These are phyloP conservation scores for Megaleporinus macrocephalus DNA, from an alignment of 2,113 vertebrate genomes.

Conservation along the genomic window DNA sequence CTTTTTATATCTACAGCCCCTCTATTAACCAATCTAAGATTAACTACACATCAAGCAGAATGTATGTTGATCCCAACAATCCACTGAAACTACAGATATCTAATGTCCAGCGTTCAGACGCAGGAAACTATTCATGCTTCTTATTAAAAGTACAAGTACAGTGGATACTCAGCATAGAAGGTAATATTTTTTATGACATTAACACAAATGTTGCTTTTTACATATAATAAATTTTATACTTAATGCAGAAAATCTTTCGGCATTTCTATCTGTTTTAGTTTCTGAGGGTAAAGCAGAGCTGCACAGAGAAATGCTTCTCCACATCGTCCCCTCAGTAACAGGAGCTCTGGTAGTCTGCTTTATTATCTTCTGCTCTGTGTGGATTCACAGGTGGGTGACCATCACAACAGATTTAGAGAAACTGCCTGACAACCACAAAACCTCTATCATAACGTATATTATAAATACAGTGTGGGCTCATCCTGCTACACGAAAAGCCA, in stretches of 20 bases:
- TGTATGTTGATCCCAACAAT: slow-evolving; percentile 9
- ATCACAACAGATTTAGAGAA: too few relatives aligned
- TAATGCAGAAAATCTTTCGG: too few relatives aligned
- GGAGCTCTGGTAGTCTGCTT: not conserved
- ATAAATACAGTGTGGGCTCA: too few relatives aligned
- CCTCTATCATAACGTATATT: too few relatives aligned
- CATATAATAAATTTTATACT: too few relatives aligned
- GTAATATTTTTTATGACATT: not conserved
- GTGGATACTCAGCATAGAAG: slow-evolving; percentile 10
- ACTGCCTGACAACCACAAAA: too few relatives aligned
- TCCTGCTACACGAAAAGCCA: too few relatives aligned
- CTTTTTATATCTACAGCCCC: slow-evolving; percentile 16
- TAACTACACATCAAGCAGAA: slow-evolving; percentile 32
- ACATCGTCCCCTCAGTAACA: not conserved
- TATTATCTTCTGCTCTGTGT: slow-evolving; percentile 3
- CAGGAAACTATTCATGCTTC: slow-evolving; percentile 15
- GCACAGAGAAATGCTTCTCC: not conserved
- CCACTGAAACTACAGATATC: slow-evolving; percentile 27
- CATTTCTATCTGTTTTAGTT: not conserved
- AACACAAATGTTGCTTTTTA: too few relatives aligned
- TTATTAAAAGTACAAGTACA: not conserved
- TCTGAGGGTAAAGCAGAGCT: not conserved
- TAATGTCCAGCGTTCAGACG: slow-evolving; percentile 31
- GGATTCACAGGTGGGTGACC: slow-evolving; percentile 6
- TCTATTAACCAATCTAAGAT: not conserved